Base-by-base conservation (phyloP, 2,888 invertebrate species). In the Phortica okadai region DNA sequence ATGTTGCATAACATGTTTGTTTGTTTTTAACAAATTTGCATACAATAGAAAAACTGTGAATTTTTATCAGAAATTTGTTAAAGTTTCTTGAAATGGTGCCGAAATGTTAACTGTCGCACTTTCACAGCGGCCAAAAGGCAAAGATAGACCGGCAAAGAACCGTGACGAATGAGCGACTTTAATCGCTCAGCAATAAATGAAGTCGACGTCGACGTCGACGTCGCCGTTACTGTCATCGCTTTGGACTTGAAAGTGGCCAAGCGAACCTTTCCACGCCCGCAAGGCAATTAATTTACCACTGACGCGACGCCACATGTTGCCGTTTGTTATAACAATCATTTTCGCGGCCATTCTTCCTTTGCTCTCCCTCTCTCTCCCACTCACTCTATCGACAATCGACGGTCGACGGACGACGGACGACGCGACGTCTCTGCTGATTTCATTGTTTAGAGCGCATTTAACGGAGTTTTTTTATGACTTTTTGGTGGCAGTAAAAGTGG, bases 41-140 rank as follows among this genome's bases (percentile, higher is more conserved):
- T 84, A 88, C 87, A 86, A 86, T 86, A 81, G 81, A 82, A 82
- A 80, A 82, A 80, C 76, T 41, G 42, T 41, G 81, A 85, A 84
- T 81, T 80, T 81, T 73, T 78, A 74, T 75, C 72, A 73, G 76
- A 64, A 67, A 74, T 69, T 56, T 44, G 42, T 72, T 62, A 33
- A 8, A 56, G 41, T 59, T 74, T 50, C 72, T 66, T 72, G 50
- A 79, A 77, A 14, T 69, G 59, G 6, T 72, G 70, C 25, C 25
- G 70, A 41, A 21, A 45, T 72, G 25, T 72, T 56, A 69, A 74
- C 74, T 73, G 74, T 73, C 79, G 79, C 87, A 86, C 86, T 86
- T 87, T 88, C 87, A 82, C 87, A 84, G 86, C 83, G 77, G 80
- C 83, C 79, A 75, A 83, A 81, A 83, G 88, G 87, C 88, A 83